Percentiles rank a stretch among this genome's conserved stretches.
phyloP scores from a whole-genome alignment of 2,113 vertebrate species.

The Cynoglossus semilaevis region DNA sequence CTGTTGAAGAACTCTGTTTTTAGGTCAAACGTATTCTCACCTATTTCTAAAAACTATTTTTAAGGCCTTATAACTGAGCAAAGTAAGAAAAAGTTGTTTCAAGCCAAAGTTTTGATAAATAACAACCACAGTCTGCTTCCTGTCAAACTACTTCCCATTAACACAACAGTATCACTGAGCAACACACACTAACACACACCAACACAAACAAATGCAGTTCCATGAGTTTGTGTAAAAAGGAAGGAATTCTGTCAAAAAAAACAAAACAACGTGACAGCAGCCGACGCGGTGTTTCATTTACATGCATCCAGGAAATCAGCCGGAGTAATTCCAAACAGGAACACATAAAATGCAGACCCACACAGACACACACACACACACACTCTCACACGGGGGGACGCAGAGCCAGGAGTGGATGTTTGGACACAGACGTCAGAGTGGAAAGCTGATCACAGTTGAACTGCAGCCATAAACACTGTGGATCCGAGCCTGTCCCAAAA shows the following conservation, averaged over 20 bases:
- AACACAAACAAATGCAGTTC: conserved; percentile 6
- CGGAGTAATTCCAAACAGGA: conserved; percentile 32
- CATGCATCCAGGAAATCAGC: conserved; percentile 1
- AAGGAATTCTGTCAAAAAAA: conserved; percentile 9
- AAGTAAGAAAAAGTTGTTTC: too few species aligned
- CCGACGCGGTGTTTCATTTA: too few species aligned
- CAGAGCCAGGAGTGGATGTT: conserved; percentile 52
- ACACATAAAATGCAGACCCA: conserved; percentile 24
- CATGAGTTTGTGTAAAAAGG: conserved; percentile 4
- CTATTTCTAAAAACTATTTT: too few species aligned
- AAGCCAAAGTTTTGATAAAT: conserved; percentile 40
- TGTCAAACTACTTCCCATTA: conserved; percentile 17
- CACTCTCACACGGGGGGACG: conserved; percentile 3
- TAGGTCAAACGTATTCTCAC: too few species aligned
- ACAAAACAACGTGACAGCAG: conserved; percentile 3
- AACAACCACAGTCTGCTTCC: conserved; percentile 28
- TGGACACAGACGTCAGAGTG: conserved; percentile 54
- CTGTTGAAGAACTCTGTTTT: too few species aligned
- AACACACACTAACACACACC: conserved; percentile 35
- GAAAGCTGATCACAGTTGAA: conserved; percentile 64
- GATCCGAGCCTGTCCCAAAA: conserved; percentile 59
- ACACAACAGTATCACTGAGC: conserved; percentile 15
- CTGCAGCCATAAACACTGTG: conserved; percentile 47
- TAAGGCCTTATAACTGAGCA: too few species aligned
- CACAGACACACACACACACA: conserved; percentile 8